Base-by-base conservation (phyloP, 2,113 vertebrate genomes). In the Cacatua alba region DNA sequence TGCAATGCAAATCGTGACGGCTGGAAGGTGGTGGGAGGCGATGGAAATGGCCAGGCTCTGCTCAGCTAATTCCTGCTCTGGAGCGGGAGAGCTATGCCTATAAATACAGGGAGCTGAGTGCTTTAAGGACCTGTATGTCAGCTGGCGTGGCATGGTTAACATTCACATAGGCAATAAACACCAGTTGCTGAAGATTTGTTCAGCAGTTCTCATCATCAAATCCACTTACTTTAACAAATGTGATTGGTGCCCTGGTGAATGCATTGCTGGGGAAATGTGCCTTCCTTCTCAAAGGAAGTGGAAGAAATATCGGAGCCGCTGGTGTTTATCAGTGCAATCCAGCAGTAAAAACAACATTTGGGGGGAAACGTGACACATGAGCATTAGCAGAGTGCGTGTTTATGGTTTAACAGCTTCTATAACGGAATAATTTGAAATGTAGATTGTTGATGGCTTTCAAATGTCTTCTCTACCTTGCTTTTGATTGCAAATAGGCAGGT, bases 141-240 rank as follows among this genome's bases (percentile, higher is more conserved):
- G 67, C 76, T 69, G 76, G 49, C 2, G 2, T 76, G 79, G 83
- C 87, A 37, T 13, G 5, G 82, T 94, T 93, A 92, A 51, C 80
- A 79, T 49, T 26, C 74, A 2, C 92, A 72, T 59, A 89, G 90
- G 95, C 84, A 84, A 94, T 94, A 97, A 97, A 96, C 71, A 90
- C 92, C 92, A 65, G 90, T 95, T 97, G 86, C 78, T 68, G 88
- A 88, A 85, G 72, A 90, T 91, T 95, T 95, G 69, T 94, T 97
- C 71, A 86, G 88, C 81, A 65, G 53, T 95, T 94, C 93, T 95
- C 82, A 93, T 97, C 91, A 96, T 94, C 81, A 88, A 68, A 91
- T 94, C 88, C 77, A 96, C 91, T 96, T 96, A 93, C 55, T 95
- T 96, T 87, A 87, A 96, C 92, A 96, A 94, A 89, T 69, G 79